Conservation (phyloP, 1,140 invertebrate genomes). For the Pseudachorutes palmiensis region DNA sequence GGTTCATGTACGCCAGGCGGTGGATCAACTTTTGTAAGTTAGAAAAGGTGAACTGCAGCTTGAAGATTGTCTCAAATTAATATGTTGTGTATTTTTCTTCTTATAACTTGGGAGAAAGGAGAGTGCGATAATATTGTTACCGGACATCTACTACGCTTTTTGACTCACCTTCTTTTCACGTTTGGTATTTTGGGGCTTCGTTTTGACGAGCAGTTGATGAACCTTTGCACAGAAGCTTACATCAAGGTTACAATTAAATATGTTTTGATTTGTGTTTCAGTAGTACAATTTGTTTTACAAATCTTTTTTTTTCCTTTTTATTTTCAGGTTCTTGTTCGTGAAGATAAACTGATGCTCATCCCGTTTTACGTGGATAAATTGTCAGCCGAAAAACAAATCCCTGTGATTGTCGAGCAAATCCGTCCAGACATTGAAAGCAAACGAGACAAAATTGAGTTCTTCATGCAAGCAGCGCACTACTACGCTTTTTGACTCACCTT, state of each 20-base stretch:
- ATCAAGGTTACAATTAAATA: slow-evolving; percentile 27
- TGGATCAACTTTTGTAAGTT: not conserved
- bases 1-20: not conserved
- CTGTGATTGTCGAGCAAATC: slow-evolving; percentile 26
- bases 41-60: not conserved
- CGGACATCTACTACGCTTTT: slow-evolving; percentile 22
- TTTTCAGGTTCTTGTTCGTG: slow-evolving; percentile 26
- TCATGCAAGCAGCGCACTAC: slow-evolving; percentile 19
- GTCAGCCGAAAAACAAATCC: slow-evolving; percentile 17
- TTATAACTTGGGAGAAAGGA: not conserved
- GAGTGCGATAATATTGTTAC: not conserved
- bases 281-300: too few species aligned
- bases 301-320: too few species aligned
- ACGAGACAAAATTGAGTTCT: slow-evolving; percentile 16
- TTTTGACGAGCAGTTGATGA: slow-evolving; percentile 18
- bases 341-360: slow-evolving; percentile 19
- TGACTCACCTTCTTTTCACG: slow-evolving; percentile 27
- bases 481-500: slow-evolving; percentile 29
- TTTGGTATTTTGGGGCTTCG: slow-evolving; percentile 18
- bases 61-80: not conserved
- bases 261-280: too few species aligned
- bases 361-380: slow-evolving; percentile 35
- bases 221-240: slow-evolving; percentile 22
- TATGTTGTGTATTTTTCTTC: not conserved
- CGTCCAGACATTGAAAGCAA: not conserved